These are phyloP conservation scores for Gymnoscopelus braueri DNA, from an alignment of 2,797 vertebrate species.

Conservation along the genomic window DNA sequence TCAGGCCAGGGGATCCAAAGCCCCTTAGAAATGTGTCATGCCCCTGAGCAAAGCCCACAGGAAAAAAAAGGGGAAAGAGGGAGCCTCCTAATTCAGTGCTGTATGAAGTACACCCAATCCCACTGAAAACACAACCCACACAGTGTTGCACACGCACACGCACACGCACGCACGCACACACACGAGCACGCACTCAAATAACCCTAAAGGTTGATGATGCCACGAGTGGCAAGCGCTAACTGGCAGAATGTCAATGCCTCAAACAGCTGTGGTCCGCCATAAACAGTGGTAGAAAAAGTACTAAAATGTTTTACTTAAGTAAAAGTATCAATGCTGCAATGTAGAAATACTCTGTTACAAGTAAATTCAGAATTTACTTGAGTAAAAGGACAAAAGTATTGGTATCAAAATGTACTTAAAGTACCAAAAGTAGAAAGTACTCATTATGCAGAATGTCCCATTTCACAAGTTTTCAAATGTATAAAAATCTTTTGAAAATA, in stretches of 20 bases:
- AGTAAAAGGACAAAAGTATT: too few species aligned
- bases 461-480: too few species aligned
- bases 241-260: slow-evolving; percentile 74
- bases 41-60: slow-evolving; percentile 75
- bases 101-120: slow-evolving; percentile 21
- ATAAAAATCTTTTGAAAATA: too few species aligned
- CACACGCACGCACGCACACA: not conserved
- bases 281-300: too few species aligned
- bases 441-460: too few species aligned
- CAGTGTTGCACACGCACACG: slow-evolving; percentile 44
- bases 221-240: slow-evolving; percentile 73
- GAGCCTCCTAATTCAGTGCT: slow-evolving; percentile 60
- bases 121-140: slow-evolving; percentile 9
- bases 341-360: too few species aligned
- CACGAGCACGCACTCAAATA: slow-evolving; percentile 33
- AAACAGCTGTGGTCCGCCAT: slow-evolving; percentile 60
- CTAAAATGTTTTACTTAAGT: too few species aligned
- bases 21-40: slow-evolving; percentile 79
- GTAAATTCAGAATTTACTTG: too few species aligned
- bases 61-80: slow-evolving; percentile 33
- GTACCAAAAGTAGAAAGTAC: too few species aligned
- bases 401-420: too few species aligned
- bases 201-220: slow-evolving; percentile 71
- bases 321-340: too few species aligned
- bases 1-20: slow-evolving; percentile 77